These are phyloP conservation scores for Papilio protenor DNA, from an alignment of 2,888 invertebrate genomes.

Conservation along the genomic window DNA sequence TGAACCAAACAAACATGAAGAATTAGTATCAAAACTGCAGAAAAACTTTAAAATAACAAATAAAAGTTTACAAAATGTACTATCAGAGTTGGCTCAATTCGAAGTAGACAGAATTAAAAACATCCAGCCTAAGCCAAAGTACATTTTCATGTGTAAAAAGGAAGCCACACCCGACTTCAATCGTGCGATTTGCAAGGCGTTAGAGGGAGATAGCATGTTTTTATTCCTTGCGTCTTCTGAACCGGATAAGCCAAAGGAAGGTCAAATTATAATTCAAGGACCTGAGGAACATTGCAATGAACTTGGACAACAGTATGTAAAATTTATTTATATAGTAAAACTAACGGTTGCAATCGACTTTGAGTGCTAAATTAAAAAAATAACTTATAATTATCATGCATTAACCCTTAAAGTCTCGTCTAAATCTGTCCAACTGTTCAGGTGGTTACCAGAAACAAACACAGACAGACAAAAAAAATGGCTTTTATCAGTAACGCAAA, in stretches of 20 bases:
- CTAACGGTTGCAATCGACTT: too few relatives aligned
- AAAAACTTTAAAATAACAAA: constrained; percentile 86
- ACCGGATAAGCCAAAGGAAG: constrained; percentile 83
- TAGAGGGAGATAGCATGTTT: constrained; percentile 84
- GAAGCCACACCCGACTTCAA: constrained; percentile 93
- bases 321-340: background rate
- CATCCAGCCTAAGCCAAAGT: constrained; percentile 79
- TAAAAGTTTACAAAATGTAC: constrained; percentile 86
- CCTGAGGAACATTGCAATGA: constrained; percentile 80
- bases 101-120: constrained; percentile 86
- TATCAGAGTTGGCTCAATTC: constrained; percentile 88
- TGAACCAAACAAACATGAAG: constrained; percentile 87
- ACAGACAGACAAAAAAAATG: too few relatives aligned
- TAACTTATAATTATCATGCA: too few relatives aligned
- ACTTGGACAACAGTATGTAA: constrained; percentile 86
- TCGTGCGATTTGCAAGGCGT: constrained; percentile 86
- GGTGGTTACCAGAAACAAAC: too few relatives aligned
- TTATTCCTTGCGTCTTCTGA: constrained; percentile 89
- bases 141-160: constrained; percentile 85
- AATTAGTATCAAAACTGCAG: constrained; percentile 89
- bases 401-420: too few relatives aligned
- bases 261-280: constrained; percentile 84
- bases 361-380: too few relatives aligned
- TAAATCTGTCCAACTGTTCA: too few relatives aligned
- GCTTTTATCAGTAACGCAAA: too few relatives aligned